These are phyloP conservation scores for Aleadryas rufinucha DNA, from an alignment of 2,113 vertebrate genomes.

Conservation along the genomic window DNA sequence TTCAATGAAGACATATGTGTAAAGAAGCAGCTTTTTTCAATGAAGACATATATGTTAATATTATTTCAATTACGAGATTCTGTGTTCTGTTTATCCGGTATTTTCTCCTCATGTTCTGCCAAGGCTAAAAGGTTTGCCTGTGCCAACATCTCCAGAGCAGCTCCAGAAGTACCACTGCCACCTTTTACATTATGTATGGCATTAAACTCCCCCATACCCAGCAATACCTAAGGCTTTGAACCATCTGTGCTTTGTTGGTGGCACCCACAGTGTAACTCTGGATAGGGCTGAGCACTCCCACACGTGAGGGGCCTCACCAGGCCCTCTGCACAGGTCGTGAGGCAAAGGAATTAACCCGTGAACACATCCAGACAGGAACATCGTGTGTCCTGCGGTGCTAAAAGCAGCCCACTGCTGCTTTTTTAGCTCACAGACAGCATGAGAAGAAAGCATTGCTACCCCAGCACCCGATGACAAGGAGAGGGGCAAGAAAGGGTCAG, in stretches of 20 bases:
- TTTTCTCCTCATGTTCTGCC: neutral
- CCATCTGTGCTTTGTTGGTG: neutral
- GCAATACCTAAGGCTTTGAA: neutral
- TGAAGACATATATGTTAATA: neutral
- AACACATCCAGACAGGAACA: neutral
- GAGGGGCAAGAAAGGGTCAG: neutral
- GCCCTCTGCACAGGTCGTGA: neutral
- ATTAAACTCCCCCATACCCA: neutral
- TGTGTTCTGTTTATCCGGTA: neutral
- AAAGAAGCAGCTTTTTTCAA: neutral
- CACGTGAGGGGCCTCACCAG: neutral
- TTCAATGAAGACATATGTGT: neutral
- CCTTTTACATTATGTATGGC: neutral
- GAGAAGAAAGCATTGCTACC: neutral
- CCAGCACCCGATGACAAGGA: rapidly evolving
- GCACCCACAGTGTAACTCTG: neutral
- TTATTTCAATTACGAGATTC: neutral
- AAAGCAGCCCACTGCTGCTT: neutral
- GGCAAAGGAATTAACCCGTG: neutral
- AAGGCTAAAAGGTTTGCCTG: neutral
- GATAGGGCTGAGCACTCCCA: neutral
- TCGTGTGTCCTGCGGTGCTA: neutral
- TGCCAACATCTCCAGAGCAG: neutral
- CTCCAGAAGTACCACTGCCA: neutral
- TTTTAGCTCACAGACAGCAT: neutral